phyloP scores from a whole-genome alignment of 1,140 invertebrate species.

The Holotrichia oblita region DNA sequence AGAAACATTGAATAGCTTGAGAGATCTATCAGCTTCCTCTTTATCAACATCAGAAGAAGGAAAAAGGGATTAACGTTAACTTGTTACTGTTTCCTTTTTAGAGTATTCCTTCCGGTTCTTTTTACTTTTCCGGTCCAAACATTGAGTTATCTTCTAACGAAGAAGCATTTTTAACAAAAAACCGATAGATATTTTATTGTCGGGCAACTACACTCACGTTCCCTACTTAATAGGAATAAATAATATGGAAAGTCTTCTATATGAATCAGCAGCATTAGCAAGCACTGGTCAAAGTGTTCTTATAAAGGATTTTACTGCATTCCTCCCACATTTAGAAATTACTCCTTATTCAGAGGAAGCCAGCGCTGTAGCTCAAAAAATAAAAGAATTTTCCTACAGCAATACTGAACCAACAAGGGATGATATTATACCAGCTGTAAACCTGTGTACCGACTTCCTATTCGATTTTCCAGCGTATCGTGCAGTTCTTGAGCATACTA shows the following conservation, averaged over 20 bases:
- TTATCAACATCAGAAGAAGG: not conserved
- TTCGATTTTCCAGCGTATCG: not conserved
- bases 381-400: not conserved
- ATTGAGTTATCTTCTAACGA: not conserved
- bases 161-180: not conserved
- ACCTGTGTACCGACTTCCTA: not conserved
- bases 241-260: not conserved
- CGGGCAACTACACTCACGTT: too few species aligned
- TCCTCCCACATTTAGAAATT: not conserved
- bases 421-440: not conserved
- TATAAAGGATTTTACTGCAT: not conserved
- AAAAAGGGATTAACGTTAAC: not conserved
- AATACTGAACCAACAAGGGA: not conserved
- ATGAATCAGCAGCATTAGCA: slow-evolving; percentile 46
- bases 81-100: not conserved
- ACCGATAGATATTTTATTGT: too few species aligned
- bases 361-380: not conserved
- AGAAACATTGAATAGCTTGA: not conserved
- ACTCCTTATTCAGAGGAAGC: not conserved
- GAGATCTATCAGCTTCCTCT: too few species aligned
- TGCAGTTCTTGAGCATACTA: not conserved
- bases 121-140: not conserved
- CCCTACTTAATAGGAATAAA: too few species aligned
- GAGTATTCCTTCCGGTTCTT: not conserved
- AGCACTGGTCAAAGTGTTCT: not conserved